These are phyloP conservation scores for Spheniscus mendiculus DNA, from an alignment of 2,113 vertebrate species.

Conservation along the genomic window DNA sequence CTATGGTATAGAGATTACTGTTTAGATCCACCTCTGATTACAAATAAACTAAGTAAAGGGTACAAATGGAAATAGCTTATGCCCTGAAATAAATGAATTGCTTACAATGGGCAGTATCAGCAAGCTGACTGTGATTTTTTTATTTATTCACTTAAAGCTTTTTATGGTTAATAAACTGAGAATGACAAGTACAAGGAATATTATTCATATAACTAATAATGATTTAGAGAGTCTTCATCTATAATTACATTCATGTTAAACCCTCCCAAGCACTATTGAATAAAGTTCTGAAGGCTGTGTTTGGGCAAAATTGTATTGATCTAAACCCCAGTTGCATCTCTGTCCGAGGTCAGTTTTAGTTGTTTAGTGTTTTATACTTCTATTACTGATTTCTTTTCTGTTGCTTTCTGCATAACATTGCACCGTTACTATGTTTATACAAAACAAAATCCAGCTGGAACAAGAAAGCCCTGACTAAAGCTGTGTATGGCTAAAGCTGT, in stretches of 20 bases:
- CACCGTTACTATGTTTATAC: background rate
- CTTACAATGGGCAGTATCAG: background rate
- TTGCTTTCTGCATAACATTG: background rate
- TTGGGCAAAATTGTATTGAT: background rate
- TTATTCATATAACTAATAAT: background rate
- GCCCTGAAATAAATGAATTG: background rate
- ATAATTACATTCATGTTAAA: background rate
- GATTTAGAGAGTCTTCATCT: background rate
- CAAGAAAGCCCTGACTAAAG: background rate
- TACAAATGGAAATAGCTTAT: background rate
- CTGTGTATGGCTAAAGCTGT: background rate
- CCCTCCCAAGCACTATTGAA: background rate
- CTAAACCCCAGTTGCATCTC: background rate
- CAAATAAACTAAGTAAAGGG: background rate
- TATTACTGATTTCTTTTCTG: background rate
- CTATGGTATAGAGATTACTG: background rate
- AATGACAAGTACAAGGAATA: background rate
- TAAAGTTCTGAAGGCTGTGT: background rate
- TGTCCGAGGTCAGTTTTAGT: background rate
- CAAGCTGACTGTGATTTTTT: background rate
- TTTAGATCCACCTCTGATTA: background rate
- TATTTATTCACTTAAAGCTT: background rate
- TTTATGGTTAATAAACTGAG: conserved; percentile 8
- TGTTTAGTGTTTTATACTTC: background rate
- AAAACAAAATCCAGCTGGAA: background rate